These are phyloP conservation scores for Heterohyrax brucei DNA, from an alignment of 2,797 vertebrate species.

Conservation along the genomic window DNA sequence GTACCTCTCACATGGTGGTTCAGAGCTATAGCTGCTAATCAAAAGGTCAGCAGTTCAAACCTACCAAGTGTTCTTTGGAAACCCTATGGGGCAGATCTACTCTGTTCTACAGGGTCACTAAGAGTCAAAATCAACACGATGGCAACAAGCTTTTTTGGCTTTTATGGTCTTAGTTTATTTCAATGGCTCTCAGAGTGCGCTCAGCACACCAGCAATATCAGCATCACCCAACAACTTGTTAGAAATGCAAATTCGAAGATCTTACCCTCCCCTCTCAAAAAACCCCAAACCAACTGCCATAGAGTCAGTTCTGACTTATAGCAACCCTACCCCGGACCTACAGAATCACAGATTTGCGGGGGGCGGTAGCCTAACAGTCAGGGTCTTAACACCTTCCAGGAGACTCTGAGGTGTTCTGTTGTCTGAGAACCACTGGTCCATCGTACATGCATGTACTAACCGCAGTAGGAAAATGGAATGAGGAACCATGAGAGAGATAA, in stretches of 20 bases:
- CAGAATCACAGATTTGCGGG: neutral
- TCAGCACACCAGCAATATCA: neutral
- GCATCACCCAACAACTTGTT: neutral
- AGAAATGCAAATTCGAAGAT: neutral
- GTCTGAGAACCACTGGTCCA: neutral
- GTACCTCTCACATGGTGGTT: neutral
- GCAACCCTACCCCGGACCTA: neutral
- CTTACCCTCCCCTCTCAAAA: no score
- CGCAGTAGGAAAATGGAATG: neutral
- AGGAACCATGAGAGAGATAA: neutral
- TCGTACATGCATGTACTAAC: neutral
- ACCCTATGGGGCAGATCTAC: no score
- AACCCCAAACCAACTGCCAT: no score
- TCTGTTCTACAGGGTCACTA: no score
- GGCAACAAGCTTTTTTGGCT: no score
- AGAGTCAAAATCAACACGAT: no score
- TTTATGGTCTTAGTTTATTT: neutral
- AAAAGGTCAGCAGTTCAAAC: no score
- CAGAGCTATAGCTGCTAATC: no score
- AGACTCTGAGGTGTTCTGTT: neutral
- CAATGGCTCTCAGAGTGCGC: neutral
- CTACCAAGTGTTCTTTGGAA: no score
- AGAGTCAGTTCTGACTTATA: no score
- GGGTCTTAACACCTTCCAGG: neutral
- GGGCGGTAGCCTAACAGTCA: neutral